Evolutionary conservation across 1,140 invertebrate genomes (phyloP), one percentile per base, ranked within the genome.

Genomic region (Atta colombica): DNA sequence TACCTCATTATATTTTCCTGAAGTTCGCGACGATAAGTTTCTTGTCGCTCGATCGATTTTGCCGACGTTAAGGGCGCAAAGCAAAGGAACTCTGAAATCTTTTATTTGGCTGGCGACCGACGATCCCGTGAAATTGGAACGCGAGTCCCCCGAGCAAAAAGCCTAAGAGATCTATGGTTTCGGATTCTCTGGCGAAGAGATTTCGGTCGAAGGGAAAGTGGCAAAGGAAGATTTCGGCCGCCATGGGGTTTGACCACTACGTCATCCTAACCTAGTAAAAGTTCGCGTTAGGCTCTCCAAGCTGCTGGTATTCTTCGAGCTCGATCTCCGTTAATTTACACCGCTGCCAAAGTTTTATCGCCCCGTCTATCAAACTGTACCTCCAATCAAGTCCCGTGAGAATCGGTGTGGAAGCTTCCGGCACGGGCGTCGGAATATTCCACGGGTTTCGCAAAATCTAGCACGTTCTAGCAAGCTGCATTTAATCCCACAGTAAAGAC

Each of bases 301-400:
- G 49, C 58, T 31, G 55, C 39, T 35, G 49, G 71, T 68, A 77
- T 81, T 72, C 86, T 74, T 63, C 58, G 12, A 12, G 25, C 65
- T 71, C 77, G 80, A 75, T 35, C 88, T 69, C 77, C 75, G 55
- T 92, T 92, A 91, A 93, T 93, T 93, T 92, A 93, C 87, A 82
- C 81, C 77, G 77, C 77, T 80, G 89, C 87, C 88, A 90, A 94
- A 94, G 91, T 94, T 94, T 93, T 93, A 93, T 93, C 92, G 90
- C 85, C 45, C 87, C 91, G 86, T 93, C 92, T 74, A 88, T 94
- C 90, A 92, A 88, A 80, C 68, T 87, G 81, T 12, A 77, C 21
- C 35, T 65, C 61, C 72, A 39, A 66, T 86, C 45, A 45, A 60
- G 66, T 88, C 87, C 77, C 77, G 49, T 51, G 39, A 72, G 82